These are phyloP conservation scores for Prunella fulvescens DNA, from an alignment of 2,113 vertebrate species.

Conservation along the genomic window DNA sequence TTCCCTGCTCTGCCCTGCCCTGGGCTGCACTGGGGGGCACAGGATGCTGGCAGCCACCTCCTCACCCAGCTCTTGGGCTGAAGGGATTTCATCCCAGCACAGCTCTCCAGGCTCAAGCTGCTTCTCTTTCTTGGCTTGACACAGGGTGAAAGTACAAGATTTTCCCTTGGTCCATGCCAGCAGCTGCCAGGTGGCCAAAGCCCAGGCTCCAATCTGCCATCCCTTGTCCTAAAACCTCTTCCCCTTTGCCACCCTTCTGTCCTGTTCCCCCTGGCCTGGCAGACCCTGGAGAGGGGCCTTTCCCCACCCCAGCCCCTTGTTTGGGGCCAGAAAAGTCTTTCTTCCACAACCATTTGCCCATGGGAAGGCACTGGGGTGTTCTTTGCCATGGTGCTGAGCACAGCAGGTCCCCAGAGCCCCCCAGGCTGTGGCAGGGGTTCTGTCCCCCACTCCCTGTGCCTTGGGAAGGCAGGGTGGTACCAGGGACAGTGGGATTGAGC, in stretches of 20 bases:
- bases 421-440: background rate
- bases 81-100: fast-evolving
- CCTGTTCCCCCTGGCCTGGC: fast-evolving
- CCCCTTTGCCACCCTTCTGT: background rate
- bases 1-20: background rate
- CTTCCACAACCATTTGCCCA: background rate
- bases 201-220: background rate
- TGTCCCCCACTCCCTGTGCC: background rate
- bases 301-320: fast-evolving
- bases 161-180: background rate
- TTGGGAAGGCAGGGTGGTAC: background rate
- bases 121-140: background rate
- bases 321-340: background rate
- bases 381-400: background rate
- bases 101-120: background rate
- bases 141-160: background rate
- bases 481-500: background rate
- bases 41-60: background rate
- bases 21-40: too few species aligned
- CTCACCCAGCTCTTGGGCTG: background rate
- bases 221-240: background rate
- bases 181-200: background rate
- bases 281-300: background rate
- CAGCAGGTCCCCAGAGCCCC: background rate
- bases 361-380: fast-evolving